A percentile compares a stretch with the other conserved stretches of the same genome.
phyloP scores from a whole-genome alignment of 2,888 invertebrate species.

The Folsomia candida region DNA sequence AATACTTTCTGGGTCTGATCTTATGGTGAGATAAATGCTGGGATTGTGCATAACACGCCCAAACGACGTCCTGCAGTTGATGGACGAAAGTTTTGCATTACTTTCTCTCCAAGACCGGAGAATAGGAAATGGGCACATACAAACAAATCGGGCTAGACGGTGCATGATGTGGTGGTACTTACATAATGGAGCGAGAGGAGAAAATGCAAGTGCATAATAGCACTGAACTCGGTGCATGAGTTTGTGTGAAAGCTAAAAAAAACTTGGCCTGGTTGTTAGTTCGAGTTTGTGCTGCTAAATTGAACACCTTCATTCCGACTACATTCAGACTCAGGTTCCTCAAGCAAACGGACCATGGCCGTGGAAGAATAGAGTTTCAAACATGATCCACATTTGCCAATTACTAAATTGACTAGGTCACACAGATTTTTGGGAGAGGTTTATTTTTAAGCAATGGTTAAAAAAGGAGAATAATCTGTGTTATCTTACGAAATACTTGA shows the following conservation, averaged over 20 bases:
- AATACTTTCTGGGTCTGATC: too few relatives aligned
- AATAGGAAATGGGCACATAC: too few relatives aligned
- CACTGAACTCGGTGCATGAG: not conserved
- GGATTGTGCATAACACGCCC: not conserved
- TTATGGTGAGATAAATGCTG: not conserved
- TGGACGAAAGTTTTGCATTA: not conserved
- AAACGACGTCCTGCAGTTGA: not conserved
- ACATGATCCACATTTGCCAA: too few relatives aligned
- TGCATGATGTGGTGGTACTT: too few relatives aligned
- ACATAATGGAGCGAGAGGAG: not conserved
- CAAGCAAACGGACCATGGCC: too few relatives aligned
- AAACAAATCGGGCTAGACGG: too few relatives aligned
- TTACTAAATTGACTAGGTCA: too few relatives aligned
- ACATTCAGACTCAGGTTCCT: too few relatives aligned
- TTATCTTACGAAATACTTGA: too few relatives aligned
- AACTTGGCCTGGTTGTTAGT: not conserved
- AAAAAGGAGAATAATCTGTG: too few relatives aligned
- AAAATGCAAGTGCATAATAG: not conserved
- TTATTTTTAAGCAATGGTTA: not conserved
- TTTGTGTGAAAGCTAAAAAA: not conserved
- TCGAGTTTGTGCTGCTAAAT: slow-evolving; percentile 2
- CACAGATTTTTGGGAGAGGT: too few relatives aligned
- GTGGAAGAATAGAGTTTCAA: too few relatives aligned
- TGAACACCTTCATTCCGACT: not conserved
- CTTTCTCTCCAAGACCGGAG: not conserved